Conservation (phyloP, 37 sponge, comb jelly and placozoan species). For the Diacarnus erythraeanus region DNA sequence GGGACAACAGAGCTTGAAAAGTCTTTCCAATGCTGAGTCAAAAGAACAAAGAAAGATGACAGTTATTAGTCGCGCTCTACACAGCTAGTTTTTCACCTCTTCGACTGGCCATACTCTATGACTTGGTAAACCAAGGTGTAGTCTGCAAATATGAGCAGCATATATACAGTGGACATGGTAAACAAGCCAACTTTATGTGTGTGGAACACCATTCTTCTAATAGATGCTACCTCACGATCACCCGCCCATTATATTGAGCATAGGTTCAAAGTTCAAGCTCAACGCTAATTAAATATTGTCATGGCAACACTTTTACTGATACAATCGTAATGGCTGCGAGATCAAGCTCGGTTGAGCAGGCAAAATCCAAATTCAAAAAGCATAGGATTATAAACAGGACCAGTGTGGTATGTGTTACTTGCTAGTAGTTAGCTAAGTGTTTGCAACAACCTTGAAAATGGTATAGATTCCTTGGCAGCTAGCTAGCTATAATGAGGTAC, state of each 20-base stretch:
- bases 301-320: too few relatives aligned
- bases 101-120: constrained; percentile 58
- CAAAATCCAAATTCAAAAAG: neutral
- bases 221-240: too few relatives aligned
- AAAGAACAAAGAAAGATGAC: neutral
- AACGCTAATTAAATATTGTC: neutral
- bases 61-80: constrained; percentile 14
- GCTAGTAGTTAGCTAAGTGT: neutral
- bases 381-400: neutral
- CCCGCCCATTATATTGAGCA: too few relatives aligned
- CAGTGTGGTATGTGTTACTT: neutral
- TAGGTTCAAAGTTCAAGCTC: neutral
- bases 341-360: neutral
- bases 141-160: constrained; percentile 63
- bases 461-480: neutral
- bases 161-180: constrained; percentile 24
- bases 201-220: constrained; percentile 45
- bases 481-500: neutral
- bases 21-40: constrained; percentile 27
- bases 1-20: constrained; percentile 37
- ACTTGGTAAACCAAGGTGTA: constrained; percentile 56
- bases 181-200: constrained; percentile 52
- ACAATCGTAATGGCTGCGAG: neutral
- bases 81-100: constrained; percentile 7
- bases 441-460: neutral